These are phyloP conservation scores for Myripristis jacobus DNA, from an alignment of 2,797 vertebrate species.

Conservation along the genomic window DNA sequence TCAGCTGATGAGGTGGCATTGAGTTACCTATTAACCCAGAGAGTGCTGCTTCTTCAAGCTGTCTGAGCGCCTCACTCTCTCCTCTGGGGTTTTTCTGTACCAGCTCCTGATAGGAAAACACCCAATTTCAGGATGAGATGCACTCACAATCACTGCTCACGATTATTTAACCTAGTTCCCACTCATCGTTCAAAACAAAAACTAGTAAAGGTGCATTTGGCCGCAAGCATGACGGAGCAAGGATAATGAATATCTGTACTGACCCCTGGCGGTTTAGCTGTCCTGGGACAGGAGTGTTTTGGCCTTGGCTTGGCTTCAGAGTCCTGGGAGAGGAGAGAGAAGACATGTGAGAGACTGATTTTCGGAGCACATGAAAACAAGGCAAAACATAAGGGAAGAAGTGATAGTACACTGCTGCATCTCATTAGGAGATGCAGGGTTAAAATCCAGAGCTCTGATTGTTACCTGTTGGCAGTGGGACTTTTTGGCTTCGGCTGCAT, in stretches of 20 bases:
- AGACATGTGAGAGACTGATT: neutral
- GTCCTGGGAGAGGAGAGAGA: slow-evolving; percentile 75
- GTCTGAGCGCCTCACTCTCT: slow-evolving; percentile 73
- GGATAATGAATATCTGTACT: slow-evolving; percentile 22
- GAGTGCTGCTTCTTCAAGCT: slow-evolving; percentile 83
- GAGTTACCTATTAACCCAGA: slow-evolving; percentile 73
- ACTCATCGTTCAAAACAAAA: neutral
- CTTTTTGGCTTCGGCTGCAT: slow-evolving; percentile 82
- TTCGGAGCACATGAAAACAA: neutral
- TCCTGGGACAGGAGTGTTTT: slow-evolving; percentile 86
- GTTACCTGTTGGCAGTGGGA: slow-evolving; percentile 79
- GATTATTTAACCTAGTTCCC: too few species aligned
- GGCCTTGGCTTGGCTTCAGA: slow-evolving; percentile 91
- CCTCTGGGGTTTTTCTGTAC: slow-evolving; percentile 90
- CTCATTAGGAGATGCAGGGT: neutral
- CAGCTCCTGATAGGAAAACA: slow-evolving; percentile 87
- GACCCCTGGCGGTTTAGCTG: slow-evolving; percentile 91
- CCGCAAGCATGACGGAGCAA: neutral
- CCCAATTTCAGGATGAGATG: neutral
- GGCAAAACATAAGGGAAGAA: neutral
- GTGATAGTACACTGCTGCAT: neutral
- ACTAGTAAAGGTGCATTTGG: neutral
- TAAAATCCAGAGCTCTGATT: neutral
- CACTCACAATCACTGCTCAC: neutral
- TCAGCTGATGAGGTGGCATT: slow-evolving; percentile 26